Conservation (phyloP, 2,888 invertebrate species). For the Brachypterus glaber region DNA sequence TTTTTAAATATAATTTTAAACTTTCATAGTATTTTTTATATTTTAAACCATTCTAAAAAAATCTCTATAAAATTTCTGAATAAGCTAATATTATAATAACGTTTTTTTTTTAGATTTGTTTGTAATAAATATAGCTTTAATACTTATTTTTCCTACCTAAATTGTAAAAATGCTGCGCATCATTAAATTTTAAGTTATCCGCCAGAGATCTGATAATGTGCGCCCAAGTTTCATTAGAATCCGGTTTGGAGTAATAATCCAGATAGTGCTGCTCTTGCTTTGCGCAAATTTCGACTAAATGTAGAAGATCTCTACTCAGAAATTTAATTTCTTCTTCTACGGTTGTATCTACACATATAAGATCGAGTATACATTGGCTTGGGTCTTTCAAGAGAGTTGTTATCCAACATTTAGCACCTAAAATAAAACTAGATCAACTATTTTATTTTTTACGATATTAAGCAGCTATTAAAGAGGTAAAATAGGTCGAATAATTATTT, state of each 20-base stretch:
- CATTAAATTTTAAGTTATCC: slow-evolving; percentile 43
- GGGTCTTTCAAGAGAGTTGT: slow-evolving; percentile 30
- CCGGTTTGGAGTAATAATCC: slow-evolving; percentile 24
- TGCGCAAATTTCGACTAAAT: slow-evolving; percentile 35
- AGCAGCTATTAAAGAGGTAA: too few species aligned
- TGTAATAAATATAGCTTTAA: too few species aligned
- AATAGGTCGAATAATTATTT: too few species aligned
- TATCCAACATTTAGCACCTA: slow-evolving; percentile 33
- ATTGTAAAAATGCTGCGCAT: slow-evolving; percentile 48
- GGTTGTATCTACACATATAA: slow-evolving; percentile 27
- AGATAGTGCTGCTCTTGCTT: slow-evolving; percentile 31
- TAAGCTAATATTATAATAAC: too few species aligned
- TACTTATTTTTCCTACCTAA: slow-evolving; percentile 40
- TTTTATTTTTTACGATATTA: too few species aligned
- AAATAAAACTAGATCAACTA: too few species aligned
- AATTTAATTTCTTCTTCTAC: slow-evolving; percentile 27
- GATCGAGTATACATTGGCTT: slow-evolving; percentile 28
- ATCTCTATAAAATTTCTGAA: too few species aligned
- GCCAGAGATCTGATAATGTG: slow-evolving; percentile 42
- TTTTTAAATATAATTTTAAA: too few species aligned
- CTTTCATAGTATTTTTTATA: too few species aligned
- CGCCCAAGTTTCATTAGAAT: slow-evolving; percentile 33
- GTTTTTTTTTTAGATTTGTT: too few species aligned
- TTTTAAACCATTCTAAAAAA: too few species aligned
- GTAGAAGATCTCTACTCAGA: slow-evolving; percentile 34